Conservation (phyloP, 1,140 invertebrate genomes). For the Dendrolimus punctatus region DNA sequence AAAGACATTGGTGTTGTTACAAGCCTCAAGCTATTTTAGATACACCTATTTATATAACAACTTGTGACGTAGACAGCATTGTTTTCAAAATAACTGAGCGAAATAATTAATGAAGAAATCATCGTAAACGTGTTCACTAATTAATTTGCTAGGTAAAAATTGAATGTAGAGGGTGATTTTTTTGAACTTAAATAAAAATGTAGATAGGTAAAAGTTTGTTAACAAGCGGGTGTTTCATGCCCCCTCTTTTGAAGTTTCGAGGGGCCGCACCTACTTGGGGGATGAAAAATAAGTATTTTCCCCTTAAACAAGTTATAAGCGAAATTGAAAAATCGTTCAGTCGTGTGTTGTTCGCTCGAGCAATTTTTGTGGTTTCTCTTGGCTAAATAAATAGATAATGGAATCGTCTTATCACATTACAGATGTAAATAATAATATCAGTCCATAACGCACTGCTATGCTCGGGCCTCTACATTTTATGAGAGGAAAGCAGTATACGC, state of each 20-base stretch:
- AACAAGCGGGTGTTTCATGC: conserved; percentile 38
- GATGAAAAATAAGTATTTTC: conserved; percentile 42
- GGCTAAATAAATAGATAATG: too few species aligned
- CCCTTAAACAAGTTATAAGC: conserved; percentile 32
- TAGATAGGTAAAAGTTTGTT: conserved; percentile 65
- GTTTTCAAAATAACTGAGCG: too few species aligned
- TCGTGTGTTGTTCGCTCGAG: conserved; percentile 11
- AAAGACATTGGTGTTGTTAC: too few species aligned
- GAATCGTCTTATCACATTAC: too few species aligned
- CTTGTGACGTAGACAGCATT: too few species aligned
- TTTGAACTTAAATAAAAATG: conserved; percentile 68
- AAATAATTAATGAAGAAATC: conserved; percentile 2
- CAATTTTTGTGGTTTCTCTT: too few species aligned
- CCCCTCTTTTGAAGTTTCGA: conserved; percentile 48
- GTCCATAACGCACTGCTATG: too few species aligned
- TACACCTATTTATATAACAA: too few species aligned
- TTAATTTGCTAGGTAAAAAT: conserved; percentile 60
- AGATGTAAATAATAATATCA: too few species aligned
- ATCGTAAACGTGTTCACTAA: conserved; percentile 39
- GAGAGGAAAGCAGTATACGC: too few species aligned
- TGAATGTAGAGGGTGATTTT: conserved; percentile 57
- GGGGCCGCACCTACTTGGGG: conserved; percentile 34
- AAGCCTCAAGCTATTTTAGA: too few species aligned
- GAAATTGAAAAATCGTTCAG: conserved; percentile 21
- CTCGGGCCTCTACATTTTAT: too few species aligned